phyloP scores from a whole-genome alignment of 1,140 invertebrate species.

The Hylaeus volcanicus region DNA sequence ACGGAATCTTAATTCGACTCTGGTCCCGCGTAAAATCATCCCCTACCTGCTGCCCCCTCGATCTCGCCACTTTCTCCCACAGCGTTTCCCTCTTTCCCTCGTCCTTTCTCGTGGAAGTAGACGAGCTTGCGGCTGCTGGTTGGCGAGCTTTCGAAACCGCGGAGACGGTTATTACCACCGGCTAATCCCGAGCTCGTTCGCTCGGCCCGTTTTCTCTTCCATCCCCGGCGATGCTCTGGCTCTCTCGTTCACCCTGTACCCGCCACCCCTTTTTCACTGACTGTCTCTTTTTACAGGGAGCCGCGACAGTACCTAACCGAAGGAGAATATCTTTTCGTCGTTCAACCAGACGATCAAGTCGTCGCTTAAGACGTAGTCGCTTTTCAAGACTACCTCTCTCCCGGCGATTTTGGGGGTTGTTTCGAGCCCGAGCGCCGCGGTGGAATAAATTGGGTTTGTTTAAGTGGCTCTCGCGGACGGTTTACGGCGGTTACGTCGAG shows the following conservation, averaged over 20 bases:
- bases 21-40: conserved; percentile 64
- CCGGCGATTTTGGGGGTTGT: conserved; percentile 15
- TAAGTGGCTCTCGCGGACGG: not conserved
- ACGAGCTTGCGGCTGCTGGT: conserved; percentile 61
- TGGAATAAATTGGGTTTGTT: conserved; percentile 29
- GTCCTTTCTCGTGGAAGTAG: conserved; percentile 17
- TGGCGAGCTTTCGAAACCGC: conserved; percentile 64
- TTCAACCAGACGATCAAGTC: conserved; percentile 51
- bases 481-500: no score
- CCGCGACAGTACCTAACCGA: conserved; percentile 42
- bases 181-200: conserved; percentile 67
- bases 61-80: conserved; percentile 43
- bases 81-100: conserved; percentile 19
- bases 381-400: not conserved
- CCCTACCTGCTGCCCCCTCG: conserved; percentile 22
- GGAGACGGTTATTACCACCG: conserved; percentile 65
- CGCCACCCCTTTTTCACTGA: not conserved
- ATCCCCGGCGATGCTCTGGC: not conserved
- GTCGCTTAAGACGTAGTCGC: conserved; percentile 45
- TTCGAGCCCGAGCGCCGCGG: not conserved
- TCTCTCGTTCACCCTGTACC: not conserved
- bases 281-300: conserved; percentile 2
- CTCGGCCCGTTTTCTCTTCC: conserved; percentile 30
- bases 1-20: no score
- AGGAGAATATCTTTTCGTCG: conserved; percentile 56